Evolutionary conservation across 1,140 invertebrate genomes (phyloP), one percentile per base, ranked within the genome.

Genomic region (Pseudomyrmex gracilis): DNA sequence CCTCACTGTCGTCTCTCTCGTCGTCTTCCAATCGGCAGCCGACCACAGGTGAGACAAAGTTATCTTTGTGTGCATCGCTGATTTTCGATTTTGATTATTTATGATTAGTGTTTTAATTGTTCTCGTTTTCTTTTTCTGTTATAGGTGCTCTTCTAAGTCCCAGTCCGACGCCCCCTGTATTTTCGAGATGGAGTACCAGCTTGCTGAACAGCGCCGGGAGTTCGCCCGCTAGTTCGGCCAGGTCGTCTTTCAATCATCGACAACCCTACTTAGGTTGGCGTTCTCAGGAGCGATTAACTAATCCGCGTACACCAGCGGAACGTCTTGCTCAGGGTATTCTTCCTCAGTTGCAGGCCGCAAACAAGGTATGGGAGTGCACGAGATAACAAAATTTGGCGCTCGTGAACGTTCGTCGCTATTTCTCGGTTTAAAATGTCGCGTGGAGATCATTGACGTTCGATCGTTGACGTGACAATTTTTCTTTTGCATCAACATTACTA

Each of bases 221-320:
- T 85, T 96, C 96, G 13, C 96, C 96, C 43, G 95, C 95, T 80
- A 96, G 95, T 89, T 96, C 96, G 12, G 95, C 95, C 43, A 94
- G 96, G 57, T 96, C 95, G 67, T 96, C 96, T 73, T 96, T 96
- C 94, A 95, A 96, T 92, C 92, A 95, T 90, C 92, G 94, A 66
- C 97, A 97, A 92, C 98, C 98, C 10, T 98, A 98, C 93, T 95
- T 98, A 45, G 98, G 98, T 70, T 98, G 98, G 98, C 95, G 98
- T 85, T 98, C 97, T 80, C 97, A 98, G 90, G 97, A 98, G 93
- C 95, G 97, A 51, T 93, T 98, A 2, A 94, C 95, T 61, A 96
- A 96, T 78, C 97, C 96, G 47, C 95, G 97, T 85, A 98, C 98
- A 10, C 97, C 98, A 45, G 97, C 97, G 73, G 98, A 98, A 95